Conservation (phyloP, 2,797 vertebrate genomes). For the Aphelocoma californica region DNA sequence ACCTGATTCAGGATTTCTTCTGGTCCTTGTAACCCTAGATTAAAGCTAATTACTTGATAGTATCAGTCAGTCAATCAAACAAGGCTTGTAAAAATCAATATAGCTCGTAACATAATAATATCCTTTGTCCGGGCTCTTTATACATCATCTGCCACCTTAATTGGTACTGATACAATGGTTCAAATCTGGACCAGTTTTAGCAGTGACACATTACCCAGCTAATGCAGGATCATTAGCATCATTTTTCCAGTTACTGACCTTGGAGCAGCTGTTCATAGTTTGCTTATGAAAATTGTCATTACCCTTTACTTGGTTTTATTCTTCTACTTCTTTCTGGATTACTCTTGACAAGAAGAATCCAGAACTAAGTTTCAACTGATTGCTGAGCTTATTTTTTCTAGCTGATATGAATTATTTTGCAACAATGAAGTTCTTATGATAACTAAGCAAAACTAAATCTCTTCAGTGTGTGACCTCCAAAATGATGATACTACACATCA, state of each 20-base stretch:
- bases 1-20: constrained; percentile 42
- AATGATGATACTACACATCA: not conserved
- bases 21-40: constrained; percentile 46
- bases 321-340: not conserved
- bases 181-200: constrained; percentile 44
- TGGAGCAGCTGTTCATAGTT: constrained; percentile 44
- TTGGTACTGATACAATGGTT: constrained; percentile 58
- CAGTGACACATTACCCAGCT: constrained; percentile 43
- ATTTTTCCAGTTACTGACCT: constrained; percentile 51
- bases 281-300: constrained; percentile 49
- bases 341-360: not conserved
- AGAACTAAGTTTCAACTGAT: not conserved
- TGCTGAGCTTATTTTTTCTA: not conserved
- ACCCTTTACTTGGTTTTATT: constrained; percentile 6
- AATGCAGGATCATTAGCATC: constrained; percentile 52
- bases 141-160: constrained; percentile 59
- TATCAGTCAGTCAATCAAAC: constrained; percentile 66
- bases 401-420: not conserved
- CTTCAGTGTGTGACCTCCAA: not conserved
- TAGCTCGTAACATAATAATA: constrained; percentile 59
- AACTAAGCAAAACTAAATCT: constrained; percentile 27
- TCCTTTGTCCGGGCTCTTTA: constrained; percentile 56
- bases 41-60: constrained; percentile 62
- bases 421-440: not conserved
- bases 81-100: constrained; percentile 62